A percentile compares a stretch with the other conserved stretches of the same genome.
Evolutionary conservation across 2,113 vertebrate genomes (phyloP).

Genomic region (Tricholaema leucomelas): DNA sequence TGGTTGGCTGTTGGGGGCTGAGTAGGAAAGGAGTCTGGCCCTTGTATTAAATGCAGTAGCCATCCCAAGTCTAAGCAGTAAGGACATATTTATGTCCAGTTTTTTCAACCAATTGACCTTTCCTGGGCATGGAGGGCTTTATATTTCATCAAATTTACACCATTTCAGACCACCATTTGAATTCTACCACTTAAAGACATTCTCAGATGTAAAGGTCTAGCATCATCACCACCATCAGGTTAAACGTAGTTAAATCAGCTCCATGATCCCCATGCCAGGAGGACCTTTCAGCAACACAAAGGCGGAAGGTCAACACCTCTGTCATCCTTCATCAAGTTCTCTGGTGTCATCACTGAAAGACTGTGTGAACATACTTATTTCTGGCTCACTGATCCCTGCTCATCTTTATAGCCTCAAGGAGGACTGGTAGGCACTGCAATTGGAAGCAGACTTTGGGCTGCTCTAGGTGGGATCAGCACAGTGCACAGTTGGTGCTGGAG

Average conservation of each 20-base stretch:
- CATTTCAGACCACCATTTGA: neutral
- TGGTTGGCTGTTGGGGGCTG: neutral
- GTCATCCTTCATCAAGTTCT: neutral
- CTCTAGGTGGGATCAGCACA: accelerated
- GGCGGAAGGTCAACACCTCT: neutral
- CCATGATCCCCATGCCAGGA: accelerated
- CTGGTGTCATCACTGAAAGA: neutral
- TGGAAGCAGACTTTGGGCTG: neutral
- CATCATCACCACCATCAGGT: neutral
- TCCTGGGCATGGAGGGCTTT: neutral
- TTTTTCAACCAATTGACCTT: slow-evolving; percentile 11
- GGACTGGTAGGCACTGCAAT: accelerated
- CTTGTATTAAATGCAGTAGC: neutral
- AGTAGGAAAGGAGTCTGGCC: neutral
- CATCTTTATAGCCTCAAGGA: neutral
- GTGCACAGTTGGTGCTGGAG: neutral
- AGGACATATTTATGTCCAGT: neutral
- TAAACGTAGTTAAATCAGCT: neutral
- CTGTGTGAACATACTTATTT: neutral
- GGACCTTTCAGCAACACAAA: neutral
- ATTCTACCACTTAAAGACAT: neutral
- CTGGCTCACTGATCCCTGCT: neutral
- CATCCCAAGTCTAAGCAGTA: neutral
- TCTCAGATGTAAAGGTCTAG: neutral
- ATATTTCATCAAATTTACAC: neutral